Conservation (phyloP, 2,888 invertebrate species). For the Argyra leucocephala region DNA sequence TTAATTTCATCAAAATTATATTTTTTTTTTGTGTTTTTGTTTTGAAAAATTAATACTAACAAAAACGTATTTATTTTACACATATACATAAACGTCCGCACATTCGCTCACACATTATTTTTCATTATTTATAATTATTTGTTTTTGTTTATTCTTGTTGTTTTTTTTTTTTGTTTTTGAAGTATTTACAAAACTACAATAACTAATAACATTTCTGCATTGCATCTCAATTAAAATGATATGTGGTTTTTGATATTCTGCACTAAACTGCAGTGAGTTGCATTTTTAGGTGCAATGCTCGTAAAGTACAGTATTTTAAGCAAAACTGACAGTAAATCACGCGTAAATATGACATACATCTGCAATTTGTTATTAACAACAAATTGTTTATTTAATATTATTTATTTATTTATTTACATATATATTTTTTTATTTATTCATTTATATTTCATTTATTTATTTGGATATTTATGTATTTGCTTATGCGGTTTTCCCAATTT, state of each 20-base stretch:
- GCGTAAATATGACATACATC: constrained; percentile 1
- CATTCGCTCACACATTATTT: too few relatives aligned
- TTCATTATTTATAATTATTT: too few relatives aligned
- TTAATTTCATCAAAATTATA: too few relatives aligned
- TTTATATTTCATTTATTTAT: not conserved
- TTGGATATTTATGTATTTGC: not conserved
- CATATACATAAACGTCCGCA: too few relatives aligned
- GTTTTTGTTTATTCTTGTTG: too few relatives aligned
- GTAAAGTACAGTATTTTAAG: not conserved
- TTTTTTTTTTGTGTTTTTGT: too few relatives aligned
- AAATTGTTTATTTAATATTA: not conserved
- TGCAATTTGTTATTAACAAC: not conserved
- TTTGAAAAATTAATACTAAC: too few relatives aligned
- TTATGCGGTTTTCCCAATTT: not conserved
- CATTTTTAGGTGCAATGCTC: not conserved
- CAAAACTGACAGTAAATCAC: not conserved
- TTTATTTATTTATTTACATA: not conserved
- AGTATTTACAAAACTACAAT: too few relatives aligned
- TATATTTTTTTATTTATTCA: not conserved
- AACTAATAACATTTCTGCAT: not conserved
- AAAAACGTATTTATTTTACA: too few relatives aligned
- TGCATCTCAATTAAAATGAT: not conserved
- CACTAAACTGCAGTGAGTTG: not conserved
- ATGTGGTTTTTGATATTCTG: not conserved
- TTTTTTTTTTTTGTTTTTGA: too few relatives aligned